Conservation (phyloP, 2,113 vertebrate genomes). For the Amphilophus citrinellus region DNA sequence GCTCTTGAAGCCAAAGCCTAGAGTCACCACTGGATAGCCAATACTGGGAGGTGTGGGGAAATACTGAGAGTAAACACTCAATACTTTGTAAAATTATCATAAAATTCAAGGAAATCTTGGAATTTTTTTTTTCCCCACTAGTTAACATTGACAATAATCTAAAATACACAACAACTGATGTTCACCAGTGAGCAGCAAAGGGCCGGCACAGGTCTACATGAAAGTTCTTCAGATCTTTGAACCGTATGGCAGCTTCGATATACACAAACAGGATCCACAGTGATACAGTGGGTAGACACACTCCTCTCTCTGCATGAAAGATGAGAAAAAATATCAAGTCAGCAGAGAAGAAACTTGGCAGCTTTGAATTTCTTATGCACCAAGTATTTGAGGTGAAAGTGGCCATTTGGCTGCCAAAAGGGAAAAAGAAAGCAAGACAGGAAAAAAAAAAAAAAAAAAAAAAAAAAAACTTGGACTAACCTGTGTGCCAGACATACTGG, state of each 20-base stretch:
- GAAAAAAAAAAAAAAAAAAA: not conserved
- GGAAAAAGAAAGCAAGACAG: not conserved
- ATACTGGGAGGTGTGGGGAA: conserved; percentile 80
- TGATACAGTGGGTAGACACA: conserved; percentile 97
- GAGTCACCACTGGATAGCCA: conserved; percentile 97
- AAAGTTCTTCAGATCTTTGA: conserved; percentile 99
- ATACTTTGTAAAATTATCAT: not conserved
- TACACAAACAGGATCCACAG: conserved; percentile 99
- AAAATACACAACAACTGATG: not conserved
- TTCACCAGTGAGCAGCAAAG: conserved; percentile 96
- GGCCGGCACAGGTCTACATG: conserved; percentile 98
- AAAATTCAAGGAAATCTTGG: not conserved
- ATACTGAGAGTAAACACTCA: not conserved
- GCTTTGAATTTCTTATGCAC: not conserved
- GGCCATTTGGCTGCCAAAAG: conserved; percentile 1
- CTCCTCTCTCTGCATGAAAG: conserved; percentile 88
- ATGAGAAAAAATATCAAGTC: not conserved
- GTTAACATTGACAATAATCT: not conserved
- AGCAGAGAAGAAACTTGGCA: conserved; percentile 9
- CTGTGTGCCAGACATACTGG: conserved; percentile 99
- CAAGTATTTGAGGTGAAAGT: conserved; percentile 13
- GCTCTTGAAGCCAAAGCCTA: conserved; percentile 99
- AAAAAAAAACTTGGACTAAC: conserved; percentile 67
- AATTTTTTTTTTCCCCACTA: not conserved
- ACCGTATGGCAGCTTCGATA: conserved; percentile 98